phyloP scores from a whole-genome alignment of 2,888 invertebrate species.

The Phyllotreta striolata region DNA sequence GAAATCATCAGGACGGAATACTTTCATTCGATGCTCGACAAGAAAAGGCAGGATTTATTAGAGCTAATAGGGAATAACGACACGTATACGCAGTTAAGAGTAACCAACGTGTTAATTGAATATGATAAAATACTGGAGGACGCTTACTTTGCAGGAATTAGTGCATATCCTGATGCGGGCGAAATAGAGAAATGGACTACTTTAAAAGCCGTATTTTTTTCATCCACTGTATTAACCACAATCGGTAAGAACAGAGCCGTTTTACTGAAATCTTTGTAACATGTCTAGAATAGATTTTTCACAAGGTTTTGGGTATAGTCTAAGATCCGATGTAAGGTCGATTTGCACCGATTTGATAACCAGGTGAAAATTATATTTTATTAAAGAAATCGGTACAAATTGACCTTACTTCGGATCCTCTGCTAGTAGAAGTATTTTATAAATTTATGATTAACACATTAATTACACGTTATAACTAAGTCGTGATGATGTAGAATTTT shows the following conservation, averaged over 20 bases:
- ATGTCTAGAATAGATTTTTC: no score
- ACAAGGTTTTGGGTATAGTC: no score
- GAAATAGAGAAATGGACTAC: constrained; percentile 77
- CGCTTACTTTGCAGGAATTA: constrained; percentile 73
- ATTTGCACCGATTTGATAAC: no score
- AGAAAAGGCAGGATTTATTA: constrained; percentile 68
- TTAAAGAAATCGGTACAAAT: no score
- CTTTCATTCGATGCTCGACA: constrained; percentile 58
- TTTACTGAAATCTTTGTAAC: no score
- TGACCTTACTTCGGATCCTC: no score
- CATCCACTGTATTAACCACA: constrained; percentile 89
- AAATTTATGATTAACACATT: no score
- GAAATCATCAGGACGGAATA: constrained; percentile 71
- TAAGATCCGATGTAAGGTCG: no score
- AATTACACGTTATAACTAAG: no score
- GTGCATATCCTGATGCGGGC: constrained; percentile 47
- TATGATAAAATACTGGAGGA: constrained; percentile 73
- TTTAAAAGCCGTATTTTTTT: constrained; percentile 86
- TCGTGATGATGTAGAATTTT: no score
- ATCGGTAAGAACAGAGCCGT: constrained; percentile 70
- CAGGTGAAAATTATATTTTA: no score
- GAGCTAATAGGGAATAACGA: constrained; percentile 66
- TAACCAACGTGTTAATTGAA: constrained; percentile 64
- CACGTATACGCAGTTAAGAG: constrained; percentile 66
- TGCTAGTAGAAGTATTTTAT: no score